phyloP scores from a whole-genome alignment of 2,888 invertebrate genomes.

The Rotaria sp. region DNA sequence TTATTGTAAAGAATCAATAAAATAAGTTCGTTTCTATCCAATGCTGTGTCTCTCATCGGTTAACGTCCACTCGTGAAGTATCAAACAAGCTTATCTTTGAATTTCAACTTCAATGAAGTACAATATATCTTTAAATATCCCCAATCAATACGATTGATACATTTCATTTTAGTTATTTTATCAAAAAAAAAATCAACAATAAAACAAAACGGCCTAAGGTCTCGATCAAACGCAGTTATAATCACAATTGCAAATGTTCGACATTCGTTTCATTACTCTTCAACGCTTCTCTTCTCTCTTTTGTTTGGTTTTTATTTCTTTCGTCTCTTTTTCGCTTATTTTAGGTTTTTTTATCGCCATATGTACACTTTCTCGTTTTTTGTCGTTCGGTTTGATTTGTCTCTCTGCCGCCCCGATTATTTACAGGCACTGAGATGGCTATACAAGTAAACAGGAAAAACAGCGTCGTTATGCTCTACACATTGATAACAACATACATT shows the following conservation, averaged over 20 bases:
- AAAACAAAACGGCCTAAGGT: not conserved
- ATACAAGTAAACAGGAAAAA: slow-evolving; percentile 15
- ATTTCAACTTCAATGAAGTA: not conserved
- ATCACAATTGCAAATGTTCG: not conserved
- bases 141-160: not conserved
- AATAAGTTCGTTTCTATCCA: not conserved
- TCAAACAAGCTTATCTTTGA: slow-evolving; percentile 13
- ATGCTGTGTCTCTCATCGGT: not conserved
- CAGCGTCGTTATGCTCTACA: not conserved
- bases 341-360: slow-evolving; percentile 9
- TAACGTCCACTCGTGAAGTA: not conserved
- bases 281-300: not conserved
- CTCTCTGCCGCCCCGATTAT: not conserved
- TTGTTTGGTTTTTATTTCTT: slow-evolving; percentile 24
- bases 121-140: not conserved
- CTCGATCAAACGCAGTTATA: not conserved
- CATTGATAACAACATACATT: not conserved
- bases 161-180: not conserved
- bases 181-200: not conserved
- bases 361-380: slow-evolving; percentile 15
- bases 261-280: not conserved
- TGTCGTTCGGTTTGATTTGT: not conserved
- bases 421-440: not conserved
- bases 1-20: not conserved
- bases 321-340: not conserved